These are phyloP conservation scores for Aphidius gifuensis DNA, from an alignment of 1,140 invertebrate species.

Conservation along the genomic window DNA sequence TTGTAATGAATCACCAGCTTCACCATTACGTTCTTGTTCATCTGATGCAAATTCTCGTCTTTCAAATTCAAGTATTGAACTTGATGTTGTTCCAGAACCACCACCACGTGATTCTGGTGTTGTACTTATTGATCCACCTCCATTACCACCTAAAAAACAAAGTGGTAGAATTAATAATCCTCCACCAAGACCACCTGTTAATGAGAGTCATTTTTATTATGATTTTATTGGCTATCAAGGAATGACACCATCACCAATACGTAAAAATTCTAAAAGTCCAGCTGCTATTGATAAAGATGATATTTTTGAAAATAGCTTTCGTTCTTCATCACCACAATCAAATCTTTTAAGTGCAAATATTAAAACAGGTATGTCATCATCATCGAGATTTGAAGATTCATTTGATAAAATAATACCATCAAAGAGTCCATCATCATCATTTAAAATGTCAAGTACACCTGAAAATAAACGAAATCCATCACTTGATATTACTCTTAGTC, in stretches of 20 bases:
- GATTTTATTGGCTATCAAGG: constrained; percentile 61
- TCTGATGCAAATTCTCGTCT: constrained; percentile 45
- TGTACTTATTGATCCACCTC: constrained; percentile 70
- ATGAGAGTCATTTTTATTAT: constrained; percentile 58
- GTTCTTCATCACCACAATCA: constrained; percentile 36
- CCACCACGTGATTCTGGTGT: constrained; percentile 64
- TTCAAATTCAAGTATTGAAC: constrained; percentile 47
- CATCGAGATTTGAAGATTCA: constrained; percentile 47
- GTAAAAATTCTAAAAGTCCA: constrained; percentile 36
- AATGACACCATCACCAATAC: constrained; percentile 44
- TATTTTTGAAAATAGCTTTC: constrained; percentile 49
- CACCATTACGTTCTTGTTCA: constrained; percentile 42
- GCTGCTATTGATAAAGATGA: constrained; percentile 30
- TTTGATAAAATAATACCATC: constrained; percentile 44
- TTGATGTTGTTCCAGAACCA: constrained; percentile 64
- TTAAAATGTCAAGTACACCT: constrained; percentile 31
- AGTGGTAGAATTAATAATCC: constrained; percentile 46
- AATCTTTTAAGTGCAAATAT: constrained; percentile 31
- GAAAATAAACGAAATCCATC: constrained; percentile 41
- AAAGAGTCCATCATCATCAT: constrained; percentile 38
- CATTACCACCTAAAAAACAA: constrained; percentile 80
- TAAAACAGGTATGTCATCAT: constrained; percentile 31
- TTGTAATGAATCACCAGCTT: constrained; percentile 43
- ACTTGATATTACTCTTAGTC: constrained; percentile 74
- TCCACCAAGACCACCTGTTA: constrained; percentile 65